A percentile compares a stretch with the other conserved stretches of the same genome.
These are phyloP conservation scores for Antedon bifida DNA, from an alignment of 35 echinoderm and acorn worm species.

Conservation along the genomic window DNA sequence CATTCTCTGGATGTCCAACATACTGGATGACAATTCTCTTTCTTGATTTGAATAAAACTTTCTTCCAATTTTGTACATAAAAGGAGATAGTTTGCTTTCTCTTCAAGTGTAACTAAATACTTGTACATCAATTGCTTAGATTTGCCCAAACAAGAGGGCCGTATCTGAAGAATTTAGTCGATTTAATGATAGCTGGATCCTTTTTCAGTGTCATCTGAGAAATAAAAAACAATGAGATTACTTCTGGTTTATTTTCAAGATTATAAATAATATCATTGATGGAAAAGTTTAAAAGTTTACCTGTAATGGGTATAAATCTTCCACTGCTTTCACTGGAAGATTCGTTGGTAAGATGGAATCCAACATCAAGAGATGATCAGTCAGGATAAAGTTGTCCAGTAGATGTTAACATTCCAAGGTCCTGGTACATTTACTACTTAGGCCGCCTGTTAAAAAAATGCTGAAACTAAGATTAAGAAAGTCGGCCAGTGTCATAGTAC, in stretches of 20 bases:
- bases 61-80: neutral
- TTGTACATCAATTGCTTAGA: neutral
- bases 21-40: neutral
- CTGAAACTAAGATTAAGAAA: too few species aligned
- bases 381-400: neutral
- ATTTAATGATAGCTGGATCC: neutral
- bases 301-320: neutral
- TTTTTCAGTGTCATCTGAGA: neutral
- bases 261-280: neutral
- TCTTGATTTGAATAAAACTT: neutral
- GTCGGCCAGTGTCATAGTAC: neutral
- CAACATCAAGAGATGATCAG: neutral
- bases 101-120: neutral
- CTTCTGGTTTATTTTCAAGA: neutral
- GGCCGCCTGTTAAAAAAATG: too few species aligned
- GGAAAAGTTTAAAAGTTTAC: neutral
- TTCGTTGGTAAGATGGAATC: neutral
- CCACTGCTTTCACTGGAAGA: neutral
- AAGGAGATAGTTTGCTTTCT: neutral
- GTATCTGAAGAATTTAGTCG: neutral
- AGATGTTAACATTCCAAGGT: neutral
- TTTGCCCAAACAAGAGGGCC: neutral
- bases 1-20: neutral
- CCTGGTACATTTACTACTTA: too few species aligned
- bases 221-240: neutral